These are phyloP conservation scores for Hystrix brachyura DNA, from an alignment of 2,113 vertebrate genomes.

Conservation along the genomic window DNA sequence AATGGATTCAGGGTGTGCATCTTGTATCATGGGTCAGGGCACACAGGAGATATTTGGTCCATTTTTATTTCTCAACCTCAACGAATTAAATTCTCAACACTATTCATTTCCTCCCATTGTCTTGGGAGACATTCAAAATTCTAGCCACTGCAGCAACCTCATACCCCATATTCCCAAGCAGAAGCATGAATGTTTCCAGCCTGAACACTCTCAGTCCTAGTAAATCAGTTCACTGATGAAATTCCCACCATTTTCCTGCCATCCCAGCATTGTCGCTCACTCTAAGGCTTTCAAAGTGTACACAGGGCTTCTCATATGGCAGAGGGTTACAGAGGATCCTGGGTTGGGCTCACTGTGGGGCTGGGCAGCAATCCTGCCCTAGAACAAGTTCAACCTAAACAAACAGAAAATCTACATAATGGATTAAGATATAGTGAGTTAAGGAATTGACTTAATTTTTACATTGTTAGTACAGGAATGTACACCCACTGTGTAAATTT, in stretches of 20 bases:
- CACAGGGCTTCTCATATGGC: not conserved
- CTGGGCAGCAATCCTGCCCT: not conserved
- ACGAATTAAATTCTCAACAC: not conserved
- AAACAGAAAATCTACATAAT: not conserved
- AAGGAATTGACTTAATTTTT: not conserved
- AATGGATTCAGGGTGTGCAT: rapidly evolving
- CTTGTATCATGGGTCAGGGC: not conserved
- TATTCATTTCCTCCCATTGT: not conserved
- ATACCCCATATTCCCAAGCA: slow-evolving; percentile 19
- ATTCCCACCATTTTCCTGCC: slow-evolving; percentile 62
- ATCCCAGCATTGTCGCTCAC: not conserved
- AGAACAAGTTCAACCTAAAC: not conserved
- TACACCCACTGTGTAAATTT: not conserved
- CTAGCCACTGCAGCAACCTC: not conserved
- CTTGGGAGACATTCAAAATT: slow-evolving; percentile 40
- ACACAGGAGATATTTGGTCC: not conserved
- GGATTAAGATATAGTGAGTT: not conserved
- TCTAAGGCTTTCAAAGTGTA: not conserved
- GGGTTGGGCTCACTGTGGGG: not conserved
- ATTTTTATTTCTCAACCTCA: not conserved
- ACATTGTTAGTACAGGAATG: not conserved
- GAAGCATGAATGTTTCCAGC: not conserved
- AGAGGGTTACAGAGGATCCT: not conserved
- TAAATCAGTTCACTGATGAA: slow-evolving; percentile 39
- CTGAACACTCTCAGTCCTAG: not conserved